Base-by-base conservation (phyloP, 2,888 invertebrate species). In the Galerucella calmariensis region DNA sequence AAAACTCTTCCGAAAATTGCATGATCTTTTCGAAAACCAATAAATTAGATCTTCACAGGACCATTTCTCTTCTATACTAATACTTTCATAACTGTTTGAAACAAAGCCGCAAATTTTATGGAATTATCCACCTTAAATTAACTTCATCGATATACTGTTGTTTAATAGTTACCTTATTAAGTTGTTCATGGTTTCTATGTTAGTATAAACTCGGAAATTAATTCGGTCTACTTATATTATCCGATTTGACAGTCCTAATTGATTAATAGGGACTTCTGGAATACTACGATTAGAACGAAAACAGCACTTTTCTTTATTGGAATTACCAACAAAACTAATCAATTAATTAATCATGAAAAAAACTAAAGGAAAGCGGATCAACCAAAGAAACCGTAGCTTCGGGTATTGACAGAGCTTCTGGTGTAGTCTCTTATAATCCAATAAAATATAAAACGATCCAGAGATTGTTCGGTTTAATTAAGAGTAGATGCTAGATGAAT, bases 311-410 rank as follows among this genome's bases (percentile, higher is more conserved):
- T 68, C 59, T 9, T 51, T 67, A 70, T 68, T 46, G 66, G 68
- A 66, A 58, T 74, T 48, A 63, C 59, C 46, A 59, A 46, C 51
- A 59, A 72, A 77, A 73, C 74, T 61, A 67, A 67, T 69, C 53
- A 72, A 77, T 77, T 77, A 73, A 75, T 69, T 62, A 72, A 75
- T 73, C 69, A 58, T 61, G 12, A 75, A 72, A 41, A 41, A 6
- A 77, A 77, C 74, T 69, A 72, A 69, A 74, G 68, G 69, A 72
- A 74, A 72, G 51, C 66, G 27, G 61, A 74, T 69, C 74, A 48
- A 59, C 41, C 16, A 51, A 48, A 14, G 59, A 46, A 62, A 62
- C 35, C 35, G 14, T 14, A 11, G 62, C 2, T 16, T 62, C n/a
- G 10, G 48, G 5, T 62, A 62, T 62, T 14, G 41, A 41, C 16